phyloP scores from a whole-genome alignment of 2,113 vertebrate genomes.

The Egretta garzetta region DNA sequence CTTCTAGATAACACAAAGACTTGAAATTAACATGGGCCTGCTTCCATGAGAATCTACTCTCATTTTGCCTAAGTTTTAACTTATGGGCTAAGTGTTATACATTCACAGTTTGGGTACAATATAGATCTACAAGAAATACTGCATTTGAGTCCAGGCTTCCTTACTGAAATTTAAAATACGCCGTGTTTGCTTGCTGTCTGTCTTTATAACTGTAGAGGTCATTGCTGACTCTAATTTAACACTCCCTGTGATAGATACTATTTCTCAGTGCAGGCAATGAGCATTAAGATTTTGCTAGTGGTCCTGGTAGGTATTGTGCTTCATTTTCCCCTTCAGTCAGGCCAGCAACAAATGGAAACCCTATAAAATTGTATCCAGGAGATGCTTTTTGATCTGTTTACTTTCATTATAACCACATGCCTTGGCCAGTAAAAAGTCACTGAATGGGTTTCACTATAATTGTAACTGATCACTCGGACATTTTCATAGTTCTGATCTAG shows the following conservation, averaged over 20 bases:
- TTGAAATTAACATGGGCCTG: background rate
- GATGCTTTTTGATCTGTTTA: background rate
- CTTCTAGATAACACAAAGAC: background rate
- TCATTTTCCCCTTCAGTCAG: background rate
- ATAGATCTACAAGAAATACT: background rate
- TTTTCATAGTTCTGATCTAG: background rate
- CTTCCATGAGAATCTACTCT: background rate
- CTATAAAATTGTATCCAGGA: background rate
- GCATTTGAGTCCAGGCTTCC: background rate
- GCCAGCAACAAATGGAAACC: background rate
- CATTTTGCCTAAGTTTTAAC: background rate
- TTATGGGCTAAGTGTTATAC: background rate
- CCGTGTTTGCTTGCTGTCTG: background rate
- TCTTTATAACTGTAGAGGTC: background rate
- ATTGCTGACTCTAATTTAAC: background rate
- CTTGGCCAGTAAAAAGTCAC: background rate
- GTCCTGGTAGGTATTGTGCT: background rate
- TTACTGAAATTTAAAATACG: background rate
- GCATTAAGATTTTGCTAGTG: background rate
- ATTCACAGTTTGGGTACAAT: background rate
- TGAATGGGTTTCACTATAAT: background rate
- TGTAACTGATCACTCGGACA: background rate
- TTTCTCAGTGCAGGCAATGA: background rate
- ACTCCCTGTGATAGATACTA: background rate
- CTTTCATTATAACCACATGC: background rate